Evolutionary conservation across 2,888 invertebrate genomes (phyloP).

Genomic region (Cylloceria caligata): DNA sequence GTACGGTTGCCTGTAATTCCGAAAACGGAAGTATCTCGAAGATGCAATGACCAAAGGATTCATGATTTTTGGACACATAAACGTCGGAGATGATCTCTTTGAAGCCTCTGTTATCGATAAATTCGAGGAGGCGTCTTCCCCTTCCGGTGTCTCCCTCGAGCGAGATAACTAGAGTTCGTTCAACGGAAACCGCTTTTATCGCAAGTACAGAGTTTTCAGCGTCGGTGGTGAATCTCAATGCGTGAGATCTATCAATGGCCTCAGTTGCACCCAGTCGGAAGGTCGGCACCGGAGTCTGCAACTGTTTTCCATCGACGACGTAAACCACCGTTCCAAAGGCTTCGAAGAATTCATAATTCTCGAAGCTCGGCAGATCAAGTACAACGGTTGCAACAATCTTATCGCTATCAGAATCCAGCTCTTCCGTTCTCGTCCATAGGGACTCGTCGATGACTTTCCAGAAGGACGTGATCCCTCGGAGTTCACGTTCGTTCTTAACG

Average conservation of each 20-base stretch:
- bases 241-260: conserved; percentile 68
- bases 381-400: conserved; percentile 74
- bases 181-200: conserved; percentile 75
- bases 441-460: conserved; percentile 74
- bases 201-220: conserved; percentile 70
- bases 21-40: conserved; percentile 74
- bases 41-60: conserved; percentile 75
- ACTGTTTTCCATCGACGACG: conserved; percentile 72
- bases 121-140: conserved; percentile 66
- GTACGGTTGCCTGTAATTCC: conserved; percentile 63
- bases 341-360: conserved; percentile 62
- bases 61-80: conserved; percentile 71
- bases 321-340: conserved; percentile 77
- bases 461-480: conserved; percentile 74
- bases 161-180: conserved; percentile 71
- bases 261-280: conserved; percentile 71
- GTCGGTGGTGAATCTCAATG: conserved; percentile 68
- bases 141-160: conserved; percentile 57
- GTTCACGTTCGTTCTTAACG: conserved; percentile 68
- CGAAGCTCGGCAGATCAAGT: conserved; percentile 78
- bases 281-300: conserved; percentile 75
- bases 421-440: conserved; percentile 72
- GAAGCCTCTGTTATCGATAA: conserved; percentile 74
- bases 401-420: conserved; percentile 65
- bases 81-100: conserved; percentile 70